phyloP scores from a whole-genome alignment of 2,113 vertebrate genomes.

The Apistogramma diplotaenia region DNA sequence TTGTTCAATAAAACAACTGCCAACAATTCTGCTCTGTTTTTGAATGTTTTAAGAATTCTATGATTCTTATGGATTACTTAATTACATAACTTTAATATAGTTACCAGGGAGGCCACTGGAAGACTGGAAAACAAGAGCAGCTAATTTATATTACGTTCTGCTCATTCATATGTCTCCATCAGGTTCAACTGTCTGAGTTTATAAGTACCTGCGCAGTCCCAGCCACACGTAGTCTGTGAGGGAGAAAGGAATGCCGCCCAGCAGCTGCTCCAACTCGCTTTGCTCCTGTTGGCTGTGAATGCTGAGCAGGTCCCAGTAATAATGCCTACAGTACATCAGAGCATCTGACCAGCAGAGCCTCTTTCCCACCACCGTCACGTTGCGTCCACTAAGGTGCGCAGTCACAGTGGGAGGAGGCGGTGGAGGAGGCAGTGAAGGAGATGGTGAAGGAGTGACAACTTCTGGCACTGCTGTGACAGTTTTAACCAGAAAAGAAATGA shows the following conservation, averaged over 20 bases:
- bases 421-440: background rate
- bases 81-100: background rate
- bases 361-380: background rate
- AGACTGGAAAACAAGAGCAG: background rate
- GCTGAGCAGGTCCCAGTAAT: background rate
- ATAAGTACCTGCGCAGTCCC: background rate
- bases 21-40: background rate
- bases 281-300: background rate
- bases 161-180: background rate
- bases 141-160: background rate
- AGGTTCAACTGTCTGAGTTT: background rate
- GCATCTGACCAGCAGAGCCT: background rate
- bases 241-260: background rate
- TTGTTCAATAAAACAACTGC: too few relatives aligned
- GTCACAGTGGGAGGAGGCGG: rapidly evolving
- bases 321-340: background rate
- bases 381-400: background rate
- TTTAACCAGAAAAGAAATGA: background rate
- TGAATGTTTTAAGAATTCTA: background rate
- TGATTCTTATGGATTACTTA: too few relatives aligned
- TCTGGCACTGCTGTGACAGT: background rate
- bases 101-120: background rate
- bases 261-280: background rate
- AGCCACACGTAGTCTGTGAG: rapidly evolving
- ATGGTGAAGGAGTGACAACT: rapidly evolving